phyloP scores from a whole-genome alignment of 2,888 invertebrate species.

The Pseudococcus longispinus region DNA sequence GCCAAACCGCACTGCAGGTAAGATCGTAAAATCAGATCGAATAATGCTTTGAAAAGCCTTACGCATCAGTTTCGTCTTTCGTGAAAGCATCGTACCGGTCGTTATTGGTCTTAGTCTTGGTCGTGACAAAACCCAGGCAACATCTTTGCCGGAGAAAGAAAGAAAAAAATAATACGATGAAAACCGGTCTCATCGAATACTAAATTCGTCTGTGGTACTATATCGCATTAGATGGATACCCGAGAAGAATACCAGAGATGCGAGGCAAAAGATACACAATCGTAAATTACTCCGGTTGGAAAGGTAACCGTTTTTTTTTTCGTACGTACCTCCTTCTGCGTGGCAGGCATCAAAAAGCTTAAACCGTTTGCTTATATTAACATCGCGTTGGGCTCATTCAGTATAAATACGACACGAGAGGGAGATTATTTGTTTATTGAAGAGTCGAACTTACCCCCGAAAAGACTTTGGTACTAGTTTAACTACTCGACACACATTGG shows the following conservation, averaged over 20 bases:
- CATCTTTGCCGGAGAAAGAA: not conserved
- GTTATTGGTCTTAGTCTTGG: no score
- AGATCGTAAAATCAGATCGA: not conserved
- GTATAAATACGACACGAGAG: not conserved
- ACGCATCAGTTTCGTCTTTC: not conserved
- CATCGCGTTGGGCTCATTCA: no score
- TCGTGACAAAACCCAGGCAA: not conserved
- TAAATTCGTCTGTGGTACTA: not conserved
- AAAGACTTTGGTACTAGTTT: not conserved
- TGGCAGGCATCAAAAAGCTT: not conserved
- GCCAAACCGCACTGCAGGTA: not conserved
- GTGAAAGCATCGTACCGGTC: not conserved
- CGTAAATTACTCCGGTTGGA: not conserved
- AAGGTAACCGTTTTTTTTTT: conserved; percentile 8
- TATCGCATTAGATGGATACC: not conserved
- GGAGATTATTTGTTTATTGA: not conserved
- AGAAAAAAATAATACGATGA: not conserved
- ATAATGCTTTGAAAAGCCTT: not conserved
- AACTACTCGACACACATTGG: not conserved
- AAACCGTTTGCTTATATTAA: not conserved
- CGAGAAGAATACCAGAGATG: not conserved
- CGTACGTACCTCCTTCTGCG: not conserved
- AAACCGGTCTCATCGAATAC: not conserved
- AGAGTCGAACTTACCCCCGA: not conserved
- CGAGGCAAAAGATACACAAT: not conserved